These are phyloP conservation scores for Drosophila santomea DNA, from an alignment of 1,140 invertebrate species.

Conservation along the genomic window DNA sequence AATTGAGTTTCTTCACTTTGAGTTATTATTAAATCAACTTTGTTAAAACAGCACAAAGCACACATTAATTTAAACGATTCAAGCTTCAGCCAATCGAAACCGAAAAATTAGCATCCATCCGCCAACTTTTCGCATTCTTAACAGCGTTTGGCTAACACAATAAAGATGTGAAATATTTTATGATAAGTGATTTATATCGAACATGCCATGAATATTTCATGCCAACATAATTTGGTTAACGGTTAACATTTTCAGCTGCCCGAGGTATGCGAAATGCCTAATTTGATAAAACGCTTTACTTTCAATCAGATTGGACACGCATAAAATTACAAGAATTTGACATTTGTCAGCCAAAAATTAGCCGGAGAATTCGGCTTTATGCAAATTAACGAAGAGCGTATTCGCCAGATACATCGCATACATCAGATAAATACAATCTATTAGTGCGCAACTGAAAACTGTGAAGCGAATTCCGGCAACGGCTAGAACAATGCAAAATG, in stretches of 20 bases:
- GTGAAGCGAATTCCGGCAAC: conserved; percentile 23
- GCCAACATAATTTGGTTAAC: conserved; percentile 52
- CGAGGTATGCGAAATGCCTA: conserved; percentile 17
- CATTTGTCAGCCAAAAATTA: conserved; percentile 39
- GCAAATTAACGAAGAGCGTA: conserved; percentile 30
- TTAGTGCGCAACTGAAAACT: conserved; percentile 31
- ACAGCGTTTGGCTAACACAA: conserved; percentile 16
- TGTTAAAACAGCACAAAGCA: conserved; percentile 12
- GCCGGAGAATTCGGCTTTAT: conserved; percentile 29
- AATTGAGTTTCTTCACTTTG: not conserved
- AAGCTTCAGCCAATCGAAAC: conserved; percentile 15
- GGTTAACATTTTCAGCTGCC: conserved; percentile 40
- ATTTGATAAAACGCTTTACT: conserved; percentile 32
- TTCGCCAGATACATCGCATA: conserved; percentile 18
- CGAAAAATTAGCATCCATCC: conserved; percentile 41
- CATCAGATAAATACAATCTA: conserved; percentile 12
- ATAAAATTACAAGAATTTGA: conserved; percentile 50
- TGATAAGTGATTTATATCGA: conserved; percentile 51
- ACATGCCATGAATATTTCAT: conserved; percentile 45
- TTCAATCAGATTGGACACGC: conserved; percentile 19
- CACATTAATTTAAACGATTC: conserved; percentile 34
- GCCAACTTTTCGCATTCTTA: not conserved
- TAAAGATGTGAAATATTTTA: conserved; percentile 49
- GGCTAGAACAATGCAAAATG: conserved; percentile 58
- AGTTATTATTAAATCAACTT: conserved; percentile 1